These are phyloP conservation scores for Ypsolopha scabrella DNA, from an alignment of 2,888 invertebrate species.

Conservation along the genomic window DNA sequence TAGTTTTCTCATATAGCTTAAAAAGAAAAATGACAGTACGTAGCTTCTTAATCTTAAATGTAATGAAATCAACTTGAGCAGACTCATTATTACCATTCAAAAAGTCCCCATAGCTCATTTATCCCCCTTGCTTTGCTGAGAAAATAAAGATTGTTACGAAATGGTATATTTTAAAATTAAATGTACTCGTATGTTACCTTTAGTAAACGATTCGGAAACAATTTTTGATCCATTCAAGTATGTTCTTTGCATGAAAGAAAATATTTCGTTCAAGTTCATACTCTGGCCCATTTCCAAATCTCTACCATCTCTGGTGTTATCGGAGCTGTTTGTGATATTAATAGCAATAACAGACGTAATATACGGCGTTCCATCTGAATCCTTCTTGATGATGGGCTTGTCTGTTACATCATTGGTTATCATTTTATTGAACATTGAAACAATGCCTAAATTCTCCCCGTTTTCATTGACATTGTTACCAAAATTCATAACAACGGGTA, in stretches of 20 bases:
- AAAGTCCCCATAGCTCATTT: background rate
- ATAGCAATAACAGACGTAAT: constrained; percentile 59
- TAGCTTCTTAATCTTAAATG: too few species aligned
- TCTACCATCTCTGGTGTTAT: constrained; percentile 45
- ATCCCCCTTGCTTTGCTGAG: background rate
- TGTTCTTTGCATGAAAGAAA: constrained; percentile 40
- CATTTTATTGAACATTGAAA: constrained; percentile 71
- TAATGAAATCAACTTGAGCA: too few species aligned
- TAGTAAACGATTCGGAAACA: constrained; percentile 13
- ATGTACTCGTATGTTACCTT: constrained; percentile 23
- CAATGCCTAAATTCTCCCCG: constrained; percentile 72
- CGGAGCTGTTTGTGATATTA: constrained; percentile 38
- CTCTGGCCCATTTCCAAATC: constrained; percentile 31
- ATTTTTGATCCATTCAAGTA: constrained; percentile 27
- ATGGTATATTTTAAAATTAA: too few species aligned
- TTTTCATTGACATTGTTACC: constrained; percentile 59
- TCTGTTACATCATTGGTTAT: constrained; percentile 44
- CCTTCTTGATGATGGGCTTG: constrained; percentile 50
- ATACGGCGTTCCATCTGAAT: constrained; percentile 59
- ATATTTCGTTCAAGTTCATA: constrained; percentile 45
- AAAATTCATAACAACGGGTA: constrained; percentile 51
- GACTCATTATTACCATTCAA: background rate
- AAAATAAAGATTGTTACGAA: too few species aligned
- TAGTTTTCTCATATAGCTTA: too few species aligned
- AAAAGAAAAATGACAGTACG: too few species aligned